phyloP scores from a whole-genome alignment of 2,888 invertebrate genomes.

The Anodontia alba region DNA sequence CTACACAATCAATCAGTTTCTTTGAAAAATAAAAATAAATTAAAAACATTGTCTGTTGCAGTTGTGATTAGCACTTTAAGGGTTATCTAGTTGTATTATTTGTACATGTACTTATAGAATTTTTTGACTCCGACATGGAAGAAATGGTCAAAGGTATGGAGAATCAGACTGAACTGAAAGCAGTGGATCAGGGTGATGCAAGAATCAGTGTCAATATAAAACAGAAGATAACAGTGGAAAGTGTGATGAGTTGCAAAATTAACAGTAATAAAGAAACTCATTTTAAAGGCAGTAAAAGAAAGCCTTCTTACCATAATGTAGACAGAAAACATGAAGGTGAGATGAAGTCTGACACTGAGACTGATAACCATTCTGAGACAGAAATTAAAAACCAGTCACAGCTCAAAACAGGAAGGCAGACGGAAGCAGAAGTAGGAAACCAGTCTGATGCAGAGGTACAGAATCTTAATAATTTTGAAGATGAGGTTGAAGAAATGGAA shows the following conservation, averaged over 20 bases:
- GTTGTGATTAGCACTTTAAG: too few relatives aligned
- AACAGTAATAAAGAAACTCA: too few relatives aligned
- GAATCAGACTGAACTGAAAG: background rate
- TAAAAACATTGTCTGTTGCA: too few relatives aligned
- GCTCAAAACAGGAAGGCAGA: background rate
- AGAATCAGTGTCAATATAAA: background rate
- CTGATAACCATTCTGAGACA: background rate
- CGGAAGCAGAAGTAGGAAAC: background rate
- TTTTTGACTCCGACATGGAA: conserved; percentile 3
- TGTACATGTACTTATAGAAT: background rate
- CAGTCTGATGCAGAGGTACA: background rate
- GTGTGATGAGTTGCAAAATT: too few relatives aligned
- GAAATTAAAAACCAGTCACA: background rate
- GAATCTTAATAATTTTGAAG: background rate
- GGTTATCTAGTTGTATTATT: too few relatives aligned
- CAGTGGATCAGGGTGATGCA: background rate
- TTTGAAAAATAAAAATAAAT: too few relatives aligned
- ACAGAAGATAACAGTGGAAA: too few relatives aligned
- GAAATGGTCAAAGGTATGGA: background rate
- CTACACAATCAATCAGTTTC: too few relatives aligned
- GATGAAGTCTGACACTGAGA: background rate
- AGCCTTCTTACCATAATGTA: background rate
- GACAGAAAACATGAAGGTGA: background rate
- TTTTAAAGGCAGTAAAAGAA: background rate
- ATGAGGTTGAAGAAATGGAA: background rate